phyloP scores from a whole-genome alignment of 2,797 vertebrate genomes.

The Oryzias dopingdopingensis region DNA sequence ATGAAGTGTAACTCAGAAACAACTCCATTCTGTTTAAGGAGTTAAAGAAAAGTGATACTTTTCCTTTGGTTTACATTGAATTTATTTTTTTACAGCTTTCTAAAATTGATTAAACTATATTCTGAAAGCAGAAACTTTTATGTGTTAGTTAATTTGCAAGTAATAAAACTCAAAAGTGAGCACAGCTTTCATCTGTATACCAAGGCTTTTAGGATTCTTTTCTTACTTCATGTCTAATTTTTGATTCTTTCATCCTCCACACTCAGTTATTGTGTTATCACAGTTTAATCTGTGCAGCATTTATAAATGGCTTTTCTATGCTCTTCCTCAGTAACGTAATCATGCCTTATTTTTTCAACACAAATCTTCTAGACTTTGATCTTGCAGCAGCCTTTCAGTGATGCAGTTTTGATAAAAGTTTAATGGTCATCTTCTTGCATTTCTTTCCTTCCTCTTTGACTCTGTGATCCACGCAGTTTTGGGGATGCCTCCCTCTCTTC shows the following conservation, averaged over 20 bases:
- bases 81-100: slow-evolving; percentile 9
- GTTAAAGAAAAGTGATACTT: slow-evolving; percentile 29
- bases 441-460: slow-evolving; percentile 22
- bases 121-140: slow-evolving; percentile 21
- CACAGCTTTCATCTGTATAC: too few species aligned
- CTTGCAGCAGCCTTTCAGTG: slow-evolving; percentile 12
- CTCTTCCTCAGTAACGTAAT: slow-evolving; percentile 27
- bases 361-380: slow-evolving; percentile 21
- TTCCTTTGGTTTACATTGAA: slow-evolving; percentile 7
- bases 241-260: slow-evolving; percentile 24
- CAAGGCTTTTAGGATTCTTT: too few species aligned
- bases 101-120: slow-evolving; percentile 11
- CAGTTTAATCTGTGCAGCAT: slow-evolving; percentile 21
- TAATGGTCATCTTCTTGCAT: slow-evolving; percentile 39
- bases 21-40: slow-evolving; percentile 34
- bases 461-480: slow-evolving; percentile 58
- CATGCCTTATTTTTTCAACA: slow-evolving; percentile 5
- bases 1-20: slow-evolving; percentile 40
- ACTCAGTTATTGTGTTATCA: slow-evolving; percentile 21
- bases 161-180: too few species aligned
- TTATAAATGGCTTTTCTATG: slow-evolving; percentile 22
- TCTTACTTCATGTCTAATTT: slow-evolving; percentile 7
- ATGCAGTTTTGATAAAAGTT: slow-evolving; percentile 24
- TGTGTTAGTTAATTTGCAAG: not conserved
- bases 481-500: slow-evolving; percentile 84